Evolutionary conservation across 2,888 invertebrate species (phyloP).

Genomic region (Acholoe squamosa): DNA sequence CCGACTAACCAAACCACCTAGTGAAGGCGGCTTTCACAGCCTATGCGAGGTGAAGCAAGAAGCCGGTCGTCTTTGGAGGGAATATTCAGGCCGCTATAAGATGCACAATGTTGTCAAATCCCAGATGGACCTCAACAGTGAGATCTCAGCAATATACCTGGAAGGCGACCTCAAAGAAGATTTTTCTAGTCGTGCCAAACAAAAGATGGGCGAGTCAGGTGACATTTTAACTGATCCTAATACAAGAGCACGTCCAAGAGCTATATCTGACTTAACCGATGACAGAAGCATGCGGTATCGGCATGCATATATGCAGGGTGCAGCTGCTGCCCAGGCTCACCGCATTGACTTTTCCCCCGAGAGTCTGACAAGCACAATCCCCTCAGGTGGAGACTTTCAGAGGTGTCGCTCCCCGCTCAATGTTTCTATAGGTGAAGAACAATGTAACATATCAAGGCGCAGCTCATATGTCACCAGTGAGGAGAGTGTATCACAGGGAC

Average conservation of each 20-base stretch:
- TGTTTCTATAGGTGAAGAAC: slow-evolving; percentile 35
- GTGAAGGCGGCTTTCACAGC: slow-evolving; percentile 70
- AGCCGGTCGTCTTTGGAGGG: slow-evolving; percentile 70
- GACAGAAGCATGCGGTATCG: slow-evolving; percentile 35
- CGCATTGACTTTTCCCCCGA: slow-evolving; percentile 9
- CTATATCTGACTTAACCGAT: slow-evolving; percentile 39
- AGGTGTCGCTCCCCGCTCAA: slow-evolving; percentile 25
- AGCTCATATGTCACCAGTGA: slow-evolving; percentile 46
- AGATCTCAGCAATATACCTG: slow-evolving; percentile 37
- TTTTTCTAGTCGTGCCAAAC: slow-evolving; percentile 54
- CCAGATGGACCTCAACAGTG: slow-evolving; percentile 70
- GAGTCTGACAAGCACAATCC: slow-evolving; percentile 22
- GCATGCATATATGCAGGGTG: slow-evolving; percentile 23
- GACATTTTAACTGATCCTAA: slow-evolving; percentile 45
- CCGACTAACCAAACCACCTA: slow-evolving; percentile 67
- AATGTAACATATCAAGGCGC: slow-evolving; percentile 26
- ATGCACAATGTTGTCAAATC: slow-evolving; percentile 72
- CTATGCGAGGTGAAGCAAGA: slow-evolving; percentile 71
- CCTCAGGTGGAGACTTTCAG: slow-evolving; percentile 33
- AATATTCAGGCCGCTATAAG: slow-evolving; percentile 70
- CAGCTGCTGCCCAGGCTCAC: slow-evolving; percentile 39
- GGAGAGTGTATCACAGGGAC: slow-evolving; percentile 46
- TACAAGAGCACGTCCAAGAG: slow-evolving; percentile 31
- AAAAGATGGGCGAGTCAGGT: slow-evolving; percentile 48
- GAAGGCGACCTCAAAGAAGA: slow-evolving; percentile 53